Evolutionary conservation across 2,113 vertebrate species (phyloP).

Genomic region (Python bivittatus): DNA sequence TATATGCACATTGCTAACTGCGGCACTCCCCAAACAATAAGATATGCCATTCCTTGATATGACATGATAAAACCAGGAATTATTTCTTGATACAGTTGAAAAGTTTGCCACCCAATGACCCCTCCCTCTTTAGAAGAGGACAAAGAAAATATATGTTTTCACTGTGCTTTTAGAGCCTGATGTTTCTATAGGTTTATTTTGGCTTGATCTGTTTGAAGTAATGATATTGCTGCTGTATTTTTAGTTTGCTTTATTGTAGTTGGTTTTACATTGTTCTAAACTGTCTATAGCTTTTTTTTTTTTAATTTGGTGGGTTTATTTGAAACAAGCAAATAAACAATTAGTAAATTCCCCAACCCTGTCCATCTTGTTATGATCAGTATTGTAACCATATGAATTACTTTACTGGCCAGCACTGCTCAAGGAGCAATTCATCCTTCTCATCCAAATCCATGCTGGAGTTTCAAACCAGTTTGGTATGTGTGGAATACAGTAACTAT

Average conservation of each 20-base stretch:
- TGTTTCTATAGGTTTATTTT: not conserved
- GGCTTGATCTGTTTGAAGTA: not conserved
- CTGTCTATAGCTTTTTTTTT: not conserved
- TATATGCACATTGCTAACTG: not conserved
- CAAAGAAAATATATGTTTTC: not conserved
- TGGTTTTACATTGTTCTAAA: not conserved
- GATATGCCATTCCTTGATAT: not conserved
- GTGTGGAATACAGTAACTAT: not conserved
- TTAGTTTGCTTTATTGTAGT: not conserved
- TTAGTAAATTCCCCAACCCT: not conserved
- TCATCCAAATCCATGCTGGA: not conserved
- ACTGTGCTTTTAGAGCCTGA: not conserved
- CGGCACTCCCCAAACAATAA: not conserved
- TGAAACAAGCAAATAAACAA: not conserved
- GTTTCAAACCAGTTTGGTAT: not conserved
- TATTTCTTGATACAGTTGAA: not conserved
- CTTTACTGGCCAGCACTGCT: not conserved
- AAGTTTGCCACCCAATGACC: not conserved
- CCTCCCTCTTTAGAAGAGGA: not conserved
- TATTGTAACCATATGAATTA: not conserved
- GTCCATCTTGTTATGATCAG: not conserved
- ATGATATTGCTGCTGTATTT: not conserved
- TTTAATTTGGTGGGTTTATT: not conserved
- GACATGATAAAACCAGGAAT: not conserved
- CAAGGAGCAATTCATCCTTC: not conserved